Conservation (phyloP, 2,888 invertebrate species). For the Apamea monoglypha region DNA sequence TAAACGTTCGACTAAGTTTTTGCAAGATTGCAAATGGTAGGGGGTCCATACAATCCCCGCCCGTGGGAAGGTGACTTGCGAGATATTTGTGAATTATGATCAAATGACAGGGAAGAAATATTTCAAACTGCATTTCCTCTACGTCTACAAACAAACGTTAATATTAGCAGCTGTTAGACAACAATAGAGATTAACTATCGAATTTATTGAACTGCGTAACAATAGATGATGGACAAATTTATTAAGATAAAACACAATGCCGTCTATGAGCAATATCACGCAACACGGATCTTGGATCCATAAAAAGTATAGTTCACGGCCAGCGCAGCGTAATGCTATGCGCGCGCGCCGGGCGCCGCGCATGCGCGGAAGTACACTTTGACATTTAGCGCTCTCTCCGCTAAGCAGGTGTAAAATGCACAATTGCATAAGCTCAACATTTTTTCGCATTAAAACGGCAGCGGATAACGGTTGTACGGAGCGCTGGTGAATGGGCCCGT, state of each 20-base stretch:
- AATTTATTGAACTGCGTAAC: conserved; percentile 66
- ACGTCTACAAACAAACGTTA: conserved; percentile 48
- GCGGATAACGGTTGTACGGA: conserved; percentile 78
- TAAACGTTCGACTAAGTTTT: conserved; percentile 35
- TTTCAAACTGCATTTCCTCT: conserved; percentile 49
- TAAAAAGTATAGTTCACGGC: conserved; percentile 87
- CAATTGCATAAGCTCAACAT: conserved; percentile 75
- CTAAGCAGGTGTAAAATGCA: conserved; percentile 81
- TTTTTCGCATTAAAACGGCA: conserved; percentile 80
- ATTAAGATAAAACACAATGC: conserved; percentile 76
- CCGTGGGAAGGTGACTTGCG: conserved; percentile 83
- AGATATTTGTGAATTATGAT: conserved; percentile 61
- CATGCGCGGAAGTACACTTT: conserved; percentile 81
- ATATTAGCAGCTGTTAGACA: conserved; percentile 62
- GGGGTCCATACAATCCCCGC: conserved; percentile 66
- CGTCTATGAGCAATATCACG: conserved; percentile 77
- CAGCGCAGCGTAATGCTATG: conserved; percentile 67
- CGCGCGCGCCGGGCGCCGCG: conserved; percentile 63
- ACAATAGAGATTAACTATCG: conserved; percentile 66
- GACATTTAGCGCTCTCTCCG: conserved; percentile 82
- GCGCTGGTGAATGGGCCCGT: conserved; percentile 79
- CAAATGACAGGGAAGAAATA: conserved; percentile 46
- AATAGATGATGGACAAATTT: conserved; percentile 74
- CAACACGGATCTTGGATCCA: conserved; percentile 84
- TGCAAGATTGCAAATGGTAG: conserved; percentile 52